Percentiles rank a stretch among this genome's conserved stretches.
Conservation (phyloP, 1,140 invertebrate species). For the Anagrus nilaparvatae region DNA sequence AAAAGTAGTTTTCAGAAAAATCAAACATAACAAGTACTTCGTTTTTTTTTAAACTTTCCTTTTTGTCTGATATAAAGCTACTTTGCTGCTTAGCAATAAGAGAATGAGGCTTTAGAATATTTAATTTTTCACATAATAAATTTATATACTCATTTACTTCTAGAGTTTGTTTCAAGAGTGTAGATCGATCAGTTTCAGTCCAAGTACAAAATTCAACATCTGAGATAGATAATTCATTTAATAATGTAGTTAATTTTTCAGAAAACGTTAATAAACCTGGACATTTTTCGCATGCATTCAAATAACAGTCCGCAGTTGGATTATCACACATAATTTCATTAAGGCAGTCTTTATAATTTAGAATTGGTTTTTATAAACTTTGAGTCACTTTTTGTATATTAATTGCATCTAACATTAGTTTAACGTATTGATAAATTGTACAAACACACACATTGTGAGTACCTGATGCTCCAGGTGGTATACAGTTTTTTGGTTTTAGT, state of each 20-base stretch:
- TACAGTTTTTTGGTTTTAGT: slow-evolving; percentile 12
- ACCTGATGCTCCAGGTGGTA: slow-evolving; percentile 9
- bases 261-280: background rate
- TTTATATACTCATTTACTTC: slow-evolving; percentile 13
- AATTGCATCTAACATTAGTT: no score
- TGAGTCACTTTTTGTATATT: slow-evolving; percentile 5
- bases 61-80: slow-evolving; percentile 14
- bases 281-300: slow-evolving; percentile 4
- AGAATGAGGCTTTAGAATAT: slow-evolving; percentile 13
- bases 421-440: slow-evolving; percentile 11
- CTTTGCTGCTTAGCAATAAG: slow-evolving; percentile 19
- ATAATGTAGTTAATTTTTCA: slow-evolving; percentile 8
- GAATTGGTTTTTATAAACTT: background rate
- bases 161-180: slow-evolving; percentile 8
- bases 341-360: slow-evolving; percentile 4
- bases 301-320: slow-evolving; percentile 5
- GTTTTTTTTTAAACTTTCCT: slow-evolving; percentile 13
- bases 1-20: slow-evolving; percentile 28
- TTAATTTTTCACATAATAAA: slow-evolving; percentile 6
- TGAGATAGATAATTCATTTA: slow-evolving; percentile 4
- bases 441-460: slow-evolving; percentile 13
- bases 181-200: slow-evolving; percentile 7
- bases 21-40: slow-evolving; percentile 18
- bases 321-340: slow-evolving; percentile 7
- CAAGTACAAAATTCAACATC: slow-evolving; percentile 9